A percentile compares a stretch with the other conserved stretches of the same genome.
Evolutionary conservation across 92 coral and sea anemone genomes (phyloP).

Genomic region (Umimayanthus kanabou): DNA sequence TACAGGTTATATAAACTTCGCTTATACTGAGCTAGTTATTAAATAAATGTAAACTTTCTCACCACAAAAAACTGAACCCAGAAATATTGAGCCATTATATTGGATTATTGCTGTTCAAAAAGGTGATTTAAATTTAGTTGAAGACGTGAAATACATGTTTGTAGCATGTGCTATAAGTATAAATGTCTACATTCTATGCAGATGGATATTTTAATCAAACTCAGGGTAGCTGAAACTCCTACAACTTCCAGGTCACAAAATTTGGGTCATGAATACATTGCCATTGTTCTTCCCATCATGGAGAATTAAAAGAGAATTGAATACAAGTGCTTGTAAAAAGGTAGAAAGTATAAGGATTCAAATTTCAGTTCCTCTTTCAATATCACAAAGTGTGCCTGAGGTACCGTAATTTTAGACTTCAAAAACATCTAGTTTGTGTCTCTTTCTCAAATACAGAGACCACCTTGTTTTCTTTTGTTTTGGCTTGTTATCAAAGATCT

Average conservation of each 20-base stretch:
- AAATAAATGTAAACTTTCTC: neutral
- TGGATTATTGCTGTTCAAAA: too few relatives aligned
- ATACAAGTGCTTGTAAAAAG: neutral
- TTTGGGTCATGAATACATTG: too few relatives aligned
- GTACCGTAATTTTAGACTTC: too few relatives aligned
- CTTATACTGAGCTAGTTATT: conserved; percentile 1
- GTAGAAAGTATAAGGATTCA: neutral
- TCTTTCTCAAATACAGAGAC: neutral
- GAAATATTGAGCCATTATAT: neutral
- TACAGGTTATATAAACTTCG: neutral
- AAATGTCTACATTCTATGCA: neutral
- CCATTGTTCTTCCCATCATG: too few relatives aligned
- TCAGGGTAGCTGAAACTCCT: neutral
- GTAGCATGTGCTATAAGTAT: too few relatives aligned
- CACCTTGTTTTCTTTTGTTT: conserved; percentile 8
- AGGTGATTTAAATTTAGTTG: neutral
- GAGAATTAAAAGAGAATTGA: too few relatives aligned
- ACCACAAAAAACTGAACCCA: neutral
- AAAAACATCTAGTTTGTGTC: neutral
- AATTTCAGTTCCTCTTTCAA: neutral
- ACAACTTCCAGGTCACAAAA: too few relatives aligned
- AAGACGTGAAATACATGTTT: neutral
- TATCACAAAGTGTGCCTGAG: neutral
- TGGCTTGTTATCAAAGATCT: neutral
- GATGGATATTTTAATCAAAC: neutral